Base-by-base conservation (phyloP, 1,140 invertebrate species). In the Papilio aristodemus region DNA sequence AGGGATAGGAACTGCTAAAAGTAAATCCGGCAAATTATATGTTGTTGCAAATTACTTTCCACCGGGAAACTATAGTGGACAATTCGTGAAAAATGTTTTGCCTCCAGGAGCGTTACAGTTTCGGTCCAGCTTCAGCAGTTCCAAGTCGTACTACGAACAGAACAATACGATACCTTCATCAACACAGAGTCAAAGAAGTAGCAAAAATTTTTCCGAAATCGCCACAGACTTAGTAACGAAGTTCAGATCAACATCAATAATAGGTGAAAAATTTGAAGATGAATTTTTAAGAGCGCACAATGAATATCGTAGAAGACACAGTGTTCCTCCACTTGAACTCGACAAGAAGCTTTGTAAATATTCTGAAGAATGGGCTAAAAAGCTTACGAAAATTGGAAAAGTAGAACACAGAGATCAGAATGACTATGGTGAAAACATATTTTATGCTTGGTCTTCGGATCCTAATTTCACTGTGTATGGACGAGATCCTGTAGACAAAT, bases 391-490 rank as follows among this genome's bases (percentile, higher is more conserved):
- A 36, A 94, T 90, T 69, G 94, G 95, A 41, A 91, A 89, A 62
- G 92, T 97, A 75, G 93, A 95, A 72, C 97, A 98, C 83, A 94
- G 96, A 36, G 93, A 94, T 22, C 94, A 95, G 73, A 93, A 93
- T 70, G 93, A 94, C 22, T 97, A 97, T 84, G 96, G 96, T 0
- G 96, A 97, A 83, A 97, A 97, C 84, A 94, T 97, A 68, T 97
- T 95, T 78, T 94, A 93, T 69, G 93, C 94, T 77, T 96, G 95
- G 94, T 95, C 95, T 43, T 95, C 95, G 0, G 94, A 95, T 85
- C 93, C 94, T 5, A 95, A 94, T 67, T 94, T 94, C n/a, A 83
- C 86, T 13, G 92, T 96, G 1, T 89, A 92, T 38, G 96, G 96
- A 17, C 92, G 93, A 39, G 94, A 94, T 68, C 94, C 95, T 0